Conservation (phyloP, 2,113 vertebrate genomes). For the Microtus pennsylvanicus region DNA sequence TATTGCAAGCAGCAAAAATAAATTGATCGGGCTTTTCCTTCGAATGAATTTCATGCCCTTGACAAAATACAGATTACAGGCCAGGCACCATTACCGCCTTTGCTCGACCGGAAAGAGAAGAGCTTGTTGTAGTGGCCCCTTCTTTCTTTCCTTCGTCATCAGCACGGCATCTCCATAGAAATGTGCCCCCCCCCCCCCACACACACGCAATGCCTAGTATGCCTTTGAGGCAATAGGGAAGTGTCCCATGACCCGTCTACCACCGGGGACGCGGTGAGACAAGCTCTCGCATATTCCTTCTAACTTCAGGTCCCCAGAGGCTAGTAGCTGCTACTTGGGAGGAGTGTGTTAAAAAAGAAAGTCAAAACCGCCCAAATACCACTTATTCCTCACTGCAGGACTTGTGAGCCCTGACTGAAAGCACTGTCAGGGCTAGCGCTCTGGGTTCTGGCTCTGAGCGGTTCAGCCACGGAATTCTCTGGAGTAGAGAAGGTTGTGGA, state of each 20-base stretch:
- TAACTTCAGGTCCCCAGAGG: background rate
- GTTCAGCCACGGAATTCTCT: background rate
- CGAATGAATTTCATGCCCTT: constrained; percentile 84
- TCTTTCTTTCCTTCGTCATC: background rate
- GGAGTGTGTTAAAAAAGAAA: background rate
- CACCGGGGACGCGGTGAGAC: background rate
- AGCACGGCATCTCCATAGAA: constrained; percentile 24
- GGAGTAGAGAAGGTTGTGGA: background rate
- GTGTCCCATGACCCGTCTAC: background rate
- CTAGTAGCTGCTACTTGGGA: background rate
- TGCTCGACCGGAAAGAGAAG: constrained; percentile 13
- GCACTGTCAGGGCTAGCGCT: background rate
- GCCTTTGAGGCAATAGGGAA: background rate
- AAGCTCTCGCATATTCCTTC: background rate
- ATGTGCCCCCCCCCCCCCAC: background rate
- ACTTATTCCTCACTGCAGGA: background rate
- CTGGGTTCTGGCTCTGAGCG: fast-evolving
- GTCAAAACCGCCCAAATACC: background rate
- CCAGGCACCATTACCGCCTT: constrained; percentile 62
- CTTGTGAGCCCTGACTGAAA: background rate
- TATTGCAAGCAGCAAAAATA: constrained; percentile 86
- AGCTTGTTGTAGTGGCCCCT: background rate
- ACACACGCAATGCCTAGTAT: background rate
- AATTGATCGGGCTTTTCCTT: constrained; percentile 85
- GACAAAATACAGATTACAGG: constrained; percentile 83